Percentiles rank a stretch among this genome's conserved stretches.
Conservation (phyloP, 2,113 vertebrate genomes). For the Tragulus kanchil region DNA sequence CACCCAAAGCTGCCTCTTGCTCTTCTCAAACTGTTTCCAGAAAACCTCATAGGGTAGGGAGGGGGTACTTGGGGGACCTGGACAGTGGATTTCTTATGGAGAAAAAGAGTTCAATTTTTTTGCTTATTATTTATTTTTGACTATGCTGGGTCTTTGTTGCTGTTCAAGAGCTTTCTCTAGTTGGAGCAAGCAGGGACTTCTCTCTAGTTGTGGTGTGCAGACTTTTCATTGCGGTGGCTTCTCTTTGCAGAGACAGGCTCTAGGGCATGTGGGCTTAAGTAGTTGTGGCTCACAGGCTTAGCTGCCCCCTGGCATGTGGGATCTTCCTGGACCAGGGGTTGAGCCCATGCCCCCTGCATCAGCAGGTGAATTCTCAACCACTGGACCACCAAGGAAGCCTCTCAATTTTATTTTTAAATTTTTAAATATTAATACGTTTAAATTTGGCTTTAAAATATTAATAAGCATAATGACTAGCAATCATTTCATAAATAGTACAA, state of each 20-base stretch:
- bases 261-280: accelerated
- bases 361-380: neutral
- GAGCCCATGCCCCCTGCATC: neutral
- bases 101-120: neutral
- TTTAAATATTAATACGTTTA: constrained; percentile 6
- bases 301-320: neutral
- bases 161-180: neutral
- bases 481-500: constrained; percentile 10
- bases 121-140: neutral
- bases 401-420: neutral
- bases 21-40: neutral
- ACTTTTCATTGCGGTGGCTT: neutral
- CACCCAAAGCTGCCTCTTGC: neutral
- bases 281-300: neutral
- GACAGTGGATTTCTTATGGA: neutral
- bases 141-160: neutral
- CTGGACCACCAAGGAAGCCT: neutral
- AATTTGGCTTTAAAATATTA: constrained; percentile 42
- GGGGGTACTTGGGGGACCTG: neutral
- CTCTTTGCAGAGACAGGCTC: neutral
- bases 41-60: neutral
- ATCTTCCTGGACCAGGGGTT: neutral
- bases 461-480: constrained; percentile 31
- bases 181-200: neutral
- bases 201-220: neutral